Conservation (phyloP, 2,888 invertebrate genomes). For the Mesorhabditis sp. region DNA sequence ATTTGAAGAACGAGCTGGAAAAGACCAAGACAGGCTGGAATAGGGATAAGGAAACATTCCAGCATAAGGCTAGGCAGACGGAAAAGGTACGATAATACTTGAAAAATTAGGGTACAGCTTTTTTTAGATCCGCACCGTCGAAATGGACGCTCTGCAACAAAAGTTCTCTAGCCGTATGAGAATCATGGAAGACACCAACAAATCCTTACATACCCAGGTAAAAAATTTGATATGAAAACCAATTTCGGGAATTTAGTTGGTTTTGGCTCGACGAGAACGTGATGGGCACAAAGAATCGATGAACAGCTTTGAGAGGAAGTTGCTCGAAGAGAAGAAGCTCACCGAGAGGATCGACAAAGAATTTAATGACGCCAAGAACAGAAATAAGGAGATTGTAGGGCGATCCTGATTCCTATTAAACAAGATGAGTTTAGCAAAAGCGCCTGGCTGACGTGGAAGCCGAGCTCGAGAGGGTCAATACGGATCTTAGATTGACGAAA, state of each 20-base stretch:
- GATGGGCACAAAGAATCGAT: slow-evolving; percentile 50
- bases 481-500: slow-evolving; percentile 47
- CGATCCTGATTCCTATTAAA: neutral
- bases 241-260: slow-evolving; percentile 29
- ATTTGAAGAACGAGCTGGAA: slow-evolving; percentile 45
- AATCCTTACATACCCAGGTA: slow-evolving; percentile 54
- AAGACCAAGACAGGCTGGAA: slow-evolving; percentile 39
- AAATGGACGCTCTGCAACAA: slow-evolving; percentile 56
- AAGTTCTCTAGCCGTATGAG: slow-evolving; percentile 56
- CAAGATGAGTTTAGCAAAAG: slow-evolving; percentile 63
- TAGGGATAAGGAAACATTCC: slow-evolving; percentile 46
- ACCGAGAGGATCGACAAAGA: slow-evolving; percentile 33
- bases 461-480: slow-evolving; percentile 69
- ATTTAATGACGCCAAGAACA: slow-evolving; percentile 21
- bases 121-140: slow-evolving; percentile 39
- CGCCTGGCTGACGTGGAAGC: slow-evolving; percentile 77
- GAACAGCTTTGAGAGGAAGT: slow-evolving; percentile 37
- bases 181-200: slow-evolving; percentile 58
- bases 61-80: slow-evolving; percentile 53
- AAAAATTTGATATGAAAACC: neutral
- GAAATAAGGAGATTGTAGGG: slow-evolving; percentile 34
- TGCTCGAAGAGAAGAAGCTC: slow-evolving; percentile 40
- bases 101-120: slow-evolving; percentile 1
- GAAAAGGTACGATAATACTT: slow-evolving; percentile 38
- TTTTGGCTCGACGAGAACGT: slow-evolving; percentile 53